These are phyloP conservation scores for Campoplex nolae DNA, from an alignment of 2,888 invertebrate species.

Conservation along the genomic window DNA sequence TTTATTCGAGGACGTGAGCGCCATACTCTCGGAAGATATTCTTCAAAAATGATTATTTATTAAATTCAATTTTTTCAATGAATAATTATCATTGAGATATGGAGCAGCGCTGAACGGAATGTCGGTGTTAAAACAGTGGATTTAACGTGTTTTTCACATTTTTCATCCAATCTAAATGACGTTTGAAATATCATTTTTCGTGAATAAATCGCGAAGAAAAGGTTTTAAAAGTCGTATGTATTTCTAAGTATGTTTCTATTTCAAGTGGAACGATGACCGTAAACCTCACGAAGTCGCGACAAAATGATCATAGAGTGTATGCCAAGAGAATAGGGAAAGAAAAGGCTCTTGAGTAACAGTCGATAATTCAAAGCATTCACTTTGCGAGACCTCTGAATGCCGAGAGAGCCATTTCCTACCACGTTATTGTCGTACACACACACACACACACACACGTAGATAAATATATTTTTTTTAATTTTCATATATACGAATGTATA, in stretches of 20 bases:
- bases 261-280: not conserved
- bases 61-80: constrained; percentile 11
- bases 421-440: constrained; percentile 37
- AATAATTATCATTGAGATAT: not conserved
- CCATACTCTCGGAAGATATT: constrained; percentile 25
- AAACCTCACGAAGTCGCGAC: constrained; percentile 11
- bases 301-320: constrained; percentile 37
- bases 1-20: constrained; percentile 59
- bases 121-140: not conserved
- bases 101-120: not conserved
- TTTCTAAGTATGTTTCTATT: not conserved
- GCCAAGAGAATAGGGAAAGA: constrained; percentile 9
- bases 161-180: not conserved
- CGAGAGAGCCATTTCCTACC: constrained; percentile 65
- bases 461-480: not conserved
- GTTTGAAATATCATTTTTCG: not conserved
- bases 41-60: not conserved
- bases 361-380: constrained; percentile 65
- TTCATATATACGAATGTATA: not conserved
- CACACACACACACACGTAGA: not conserved
- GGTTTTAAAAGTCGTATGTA: not conserved
- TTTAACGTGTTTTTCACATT: not conserved
- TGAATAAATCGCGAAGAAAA: not conserved
- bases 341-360: constrained; percentile 46
- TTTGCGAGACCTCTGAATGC: constrained; percentile 46